Evolutionary conservation across 2,888 invertebrate species (phyloP).

Genomic region (Agrochola circellaris): DNA sequence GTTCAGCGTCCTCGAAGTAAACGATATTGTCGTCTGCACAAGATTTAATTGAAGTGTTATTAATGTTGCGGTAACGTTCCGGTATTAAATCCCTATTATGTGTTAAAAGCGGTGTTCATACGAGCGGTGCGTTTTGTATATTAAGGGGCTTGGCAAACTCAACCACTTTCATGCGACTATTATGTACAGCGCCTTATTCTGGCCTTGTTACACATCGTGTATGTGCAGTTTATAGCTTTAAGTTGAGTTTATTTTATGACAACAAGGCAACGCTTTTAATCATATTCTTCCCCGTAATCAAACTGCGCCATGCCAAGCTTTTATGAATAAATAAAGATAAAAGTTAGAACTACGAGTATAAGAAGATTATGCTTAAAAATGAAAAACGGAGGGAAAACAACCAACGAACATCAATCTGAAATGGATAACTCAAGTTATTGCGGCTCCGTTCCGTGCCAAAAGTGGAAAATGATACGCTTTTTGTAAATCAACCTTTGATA

Average conservation of each 20-base stretch:
- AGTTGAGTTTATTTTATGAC: slow-evolving; percentile 33
- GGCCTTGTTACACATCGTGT: slow-evolving; percentile 44
- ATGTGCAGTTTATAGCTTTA: slow-evolving; percentile 23
- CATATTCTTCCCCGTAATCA: slow-evolving; percentile 12
- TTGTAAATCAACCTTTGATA: slow-evolving; percentile 2
- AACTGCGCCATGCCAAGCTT: background rate
- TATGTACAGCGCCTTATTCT: slow-evolving; percentile 43
- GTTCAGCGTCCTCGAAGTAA: slow-evolving; percentile 46
- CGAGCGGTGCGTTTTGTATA: slow-evolving; percentile 26
- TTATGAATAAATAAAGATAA: slow-evolving; percentile 23
- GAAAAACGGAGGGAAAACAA: slow-evolving; percentile 16
- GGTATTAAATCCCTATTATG: slow-evolving; percentile 61
- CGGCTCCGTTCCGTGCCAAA: slow-evolving; percentile 43
- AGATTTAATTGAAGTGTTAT: slow-evolving; percentile 60
- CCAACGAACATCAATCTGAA: slow-evolving; percentile 29
- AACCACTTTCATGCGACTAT: slow-evolving; percentile 39
- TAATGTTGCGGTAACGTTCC: slow-evolving; percentile 56
- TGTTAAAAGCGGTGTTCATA: slow-evolving; percentile 54
- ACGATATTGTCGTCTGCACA: slow-evolving; percentile 53
- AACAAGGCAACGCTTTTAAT: slow-evolving; percentile 1
- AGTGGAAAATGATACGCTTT: slow-evolving; percentile 37
- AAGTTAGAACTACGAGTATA: background rate
- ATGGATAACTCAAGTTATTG: slow-evolving; percentile 37
- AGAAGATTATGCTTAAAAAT: slow-evolving; percentile 12
- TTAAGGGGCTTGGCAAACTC: slow-evolving; percentile 49